Evolutionary conservation across 2,797 vertebrate species (phyloP), one percentile per base, ranked within the genome.

Genomic region (Helarctos malayanus): DNA sequence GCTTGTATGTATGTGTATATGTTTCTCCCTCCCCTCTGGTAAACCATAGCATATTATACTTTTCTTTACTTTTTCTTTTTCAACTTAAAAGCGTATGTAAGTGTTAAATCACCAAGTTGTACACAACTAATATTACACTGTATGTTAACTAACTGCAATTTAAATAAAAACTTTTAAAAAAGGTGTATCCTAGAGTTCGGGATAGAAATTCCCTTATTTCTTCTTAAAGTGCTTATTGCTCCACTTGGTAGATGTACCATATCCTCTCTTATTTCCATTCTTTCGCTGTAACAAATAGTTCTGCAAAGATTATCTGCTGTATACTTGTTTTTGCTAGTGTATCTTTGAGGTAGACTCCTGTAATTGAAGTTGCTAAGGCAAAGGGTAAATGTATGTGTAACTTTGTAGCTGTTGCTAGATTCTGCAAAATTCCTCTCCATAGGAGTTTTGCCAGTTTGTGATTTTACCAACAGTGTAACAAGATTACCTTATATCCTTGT

Each of bases 261-360:
- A 16, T 76, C 29, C 38, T 83, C 23, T 89, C 0, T 83, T 90
- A 32, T 85, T 96, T 82, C 56, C 45, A 16, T 83, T 83, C 14
- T 82, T 78, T 54, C 87, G 18, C 59, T 90, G 13, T 94, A 92
- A 75, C 41, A 94, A 47, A 85, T 68, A 91, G 45, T 91, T 96
- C 18, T 85, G 15, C n/a, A 84, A 85, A 87, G 45, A 82, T 56
- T 68, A 86, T 18, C 59, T 91, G 89, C 8, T 89, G 18, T 38
- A 32, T 59, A 13, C 23, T 7, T 80, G 61, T 29, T 96, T 89
- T 96, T 95, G 75, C 54, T 82, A 75, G 41, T 71, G 13, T 95
- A 57, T 76, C 71, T 95, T 93, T 91, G 65, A 76, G 65, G 80
- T 88, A 59, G 23, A 84, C 63, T 93, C 25, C 76, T 85, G 1